A percentile compares a stretch with the other conserved stretches of the same genome.
Evolutionary conservation across 2,797 vertebrate species (phyloP).

Genomic region (Tadarida brasiliensis): DNA sequence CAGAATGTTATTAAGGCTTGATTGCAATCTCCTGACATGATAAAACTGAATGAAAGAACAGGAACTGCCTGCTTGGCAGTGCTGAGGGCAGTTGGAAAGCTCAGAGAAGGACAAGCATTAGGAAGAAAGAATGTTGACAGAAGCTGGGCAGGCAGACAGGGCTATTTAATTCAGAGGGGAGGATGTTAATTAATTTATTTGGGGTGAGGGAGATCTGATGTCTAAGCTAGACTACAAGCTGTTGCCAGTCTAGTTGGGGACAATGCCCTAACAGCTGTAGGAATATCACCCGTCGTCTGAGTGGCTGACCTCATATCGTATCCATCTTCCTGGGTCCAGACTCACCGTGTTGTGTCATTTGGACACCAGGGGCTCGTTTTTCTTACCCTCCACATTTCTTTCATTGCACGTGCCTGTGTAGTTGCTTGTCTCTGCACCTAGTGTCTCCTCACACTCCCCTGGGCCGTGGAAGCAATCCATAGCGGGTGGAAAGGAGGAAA

Average conservation of each 20-base stretch:
- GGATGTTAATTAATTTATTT: conserved; percentile 79
- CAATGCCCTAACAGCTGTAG: conserved; percentile 59
- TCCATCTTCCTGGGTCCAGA: conserved; percentile 38
- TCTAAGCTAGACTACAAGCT: conserved; percentile 79
- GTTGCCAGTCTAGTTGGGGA: conserved; percentile 56
- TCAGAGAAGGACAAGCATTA: neutral
- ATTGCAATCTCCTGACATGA: conserved; percentile 68
- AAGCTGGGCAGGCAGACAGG: conserved; percentile 53
- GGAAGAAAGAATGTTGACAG: conserved; percentile 57
- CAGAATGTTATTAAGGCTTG: conserved; percentile 61
- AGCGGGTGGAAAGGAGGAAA: neutral
- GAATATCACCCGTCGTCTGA: conserved; percentile 26
- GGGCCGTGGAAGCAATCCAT: neutral
- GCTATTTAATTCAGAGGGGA: conserved; percentile 67
- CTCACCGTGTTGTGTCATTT: neutral
- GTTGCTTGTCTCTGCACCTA: neutral
- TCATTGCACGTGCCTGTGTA: neutral
- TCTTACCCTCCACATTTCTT: neutral
- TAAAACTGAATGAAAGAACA: conserved; percentile 57
- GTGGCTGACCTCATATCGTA: conserved; percentile 50
- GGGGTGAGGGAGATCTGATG: conserved; percentile 73
- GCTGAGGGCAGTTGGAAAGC: conserved; percentile 12
- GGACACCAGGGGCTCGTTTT: conserved; percentile 22
- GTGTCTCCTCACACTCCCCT: neutral
- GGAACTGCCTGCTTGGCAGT: conserved; percentile 49